phyloP scores from a whole-genome alignment of 1,140 invertebrate species.

The Orius laevigatus region DNA sequence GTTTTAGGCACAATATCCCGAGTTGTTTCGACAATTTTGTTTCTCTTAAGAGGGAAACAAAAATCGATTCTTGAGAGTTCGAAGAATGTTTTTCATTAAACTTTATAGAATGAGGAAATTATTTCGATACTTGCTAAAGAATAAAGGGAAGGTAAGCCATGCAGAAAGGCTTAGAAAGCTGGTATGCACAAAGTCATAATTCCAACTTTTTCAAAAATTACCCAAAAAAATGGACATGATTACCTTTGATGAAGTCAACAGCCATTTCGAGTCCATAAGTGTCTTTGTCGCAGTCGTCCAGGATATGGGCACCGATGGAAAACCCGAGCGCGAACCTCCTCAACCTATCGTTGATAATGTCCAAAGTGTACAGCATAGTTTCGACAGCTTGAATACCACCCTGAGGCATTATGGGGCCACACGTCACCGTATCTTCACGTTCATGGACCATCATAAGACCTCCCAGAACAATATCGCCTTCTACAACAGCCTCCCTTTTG shows the following conservation, averaged over 20 bases:
- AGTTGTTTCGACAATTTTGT: too few species aligned
- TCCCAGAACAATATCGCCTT: conserved; percentile 69
- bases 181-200: too few species aligned
- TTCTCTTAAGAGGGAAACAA: too few species aligned
- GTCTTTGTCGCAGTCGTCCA: conserved; percentile 93
- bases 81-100: too few species aligned
- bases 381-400: conserved; percentile 81
- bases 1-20: too few species aligned
- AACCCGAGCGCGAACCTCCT: conserved; percentile 42
- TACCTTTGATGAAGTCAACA: conserved; percentile 94
- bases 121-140: too few species aligned
- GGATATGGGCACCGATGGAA: conserved; percentile 68
- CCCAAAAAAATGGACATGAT: too few species aligned
- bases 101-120: too few species aligned
- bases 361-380: conserved; percentile 81
- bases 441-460: conserved; percentile 94
- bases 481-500: conserved; percentile 62
- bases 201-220: too few species aligned
- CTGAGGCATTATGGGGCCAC: conserved; percentile 88
- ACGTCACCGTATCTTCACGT: conserved; percentile 63
- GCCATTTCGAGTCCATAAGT: conserved; percentile 92
- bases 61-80: too few species aligned
- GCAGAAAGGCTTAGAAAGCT: too few species aligned
- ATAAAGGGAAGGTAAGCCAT: too few species aligned
- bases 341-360: conserved; percentile 52